These are phyloP conservation scores for Paramuricea clavata DNA, from an alignment of 92 coral and sea anemone genomes.

Conservation along the genomic window DNA sequence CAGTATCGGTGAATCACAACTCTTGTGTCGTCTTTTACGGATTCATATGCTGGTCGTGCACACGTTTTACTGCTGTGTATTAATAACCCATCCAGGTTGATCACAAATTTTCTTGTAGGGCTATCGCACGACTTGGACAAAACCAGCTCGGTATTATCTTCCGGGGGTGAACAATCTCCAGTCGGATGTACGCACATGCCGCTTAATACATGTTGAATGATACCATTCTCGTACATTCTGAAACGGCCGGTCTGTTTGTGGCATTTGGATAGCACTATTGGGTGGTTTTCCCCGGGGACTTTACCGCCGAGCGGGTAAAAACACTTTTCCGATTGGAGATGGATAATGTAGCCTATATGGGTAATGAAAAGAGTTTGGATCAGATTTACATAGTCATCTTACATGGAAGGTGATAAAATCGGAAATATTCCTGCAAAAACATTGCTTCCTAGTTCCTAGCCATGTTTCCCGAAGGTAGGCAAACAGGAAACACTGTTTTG, in stretches of 20 bases:
- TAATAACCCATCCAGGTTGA: background rate
- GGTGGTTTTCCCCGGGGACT: conserved; percentile 11
- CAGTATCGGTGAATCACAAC: conserved; percentile 5
- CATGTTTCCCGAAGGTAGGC: no score
- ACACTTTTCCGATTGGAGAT: conserved; percentile 30
- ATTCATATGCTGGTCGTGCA: background rate
- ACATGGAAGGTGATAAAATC: no score
- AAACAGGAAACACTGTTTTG: no score
- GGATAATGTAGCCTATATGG: conserved; percentile 8
- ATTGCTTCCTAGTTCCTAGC: no score
- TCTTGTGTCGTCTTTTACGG: background rate
- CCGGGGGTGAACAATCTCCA: conserved; percentile 15
- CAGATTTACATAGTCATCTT: no score
- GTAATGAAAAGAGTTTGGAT: no score
- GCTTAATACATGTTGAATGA: conserved; percentile 10
- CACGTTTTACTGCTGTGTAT: conserved; percentile 12
- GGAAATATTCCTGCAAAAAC: no score
- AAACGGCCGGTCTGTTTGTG: background rate
- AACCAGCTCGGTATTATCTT: conserved; percentile 31
- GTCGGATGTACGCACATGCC: conserved; percentile 26
- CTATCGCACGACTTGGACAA: conserved; percentile 9
- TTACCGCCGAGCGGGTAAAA: conserved; percentile 10
- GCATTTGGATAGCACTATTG: conserved; percentile 7
- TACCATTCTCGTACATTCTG: conserved; percentile 3
- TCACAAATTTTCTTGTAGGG: background rate